These are phyloP conservation scores for Drosophila cognata DNA, from an alignment of 2,888 invertebrate species.

Conservation along the genomic window DNA sequence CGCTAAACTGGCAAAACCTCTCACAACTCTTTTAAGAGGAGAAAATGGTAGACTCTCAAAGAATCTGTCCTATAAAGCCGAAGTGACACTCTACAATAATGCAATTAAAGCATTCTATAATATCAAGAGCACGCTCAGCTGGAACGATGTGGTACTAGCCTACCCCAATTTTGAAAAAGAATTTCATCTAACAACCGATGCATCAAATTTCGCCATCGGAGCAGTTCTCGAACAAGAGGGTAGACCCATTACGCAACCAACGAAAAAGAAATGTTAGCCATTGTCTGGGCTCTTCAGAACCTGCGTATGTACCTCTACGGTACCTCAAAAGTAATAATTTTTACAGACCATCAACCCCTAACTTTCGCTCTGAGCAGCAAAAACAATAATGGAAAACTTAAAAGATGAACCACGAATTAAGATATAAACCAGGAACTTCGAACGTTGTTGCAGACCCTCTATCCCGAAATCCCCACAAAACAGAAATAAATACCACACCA, in stretches of 20 bases:
- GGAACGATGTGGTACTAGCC: conserved; percentile 8
- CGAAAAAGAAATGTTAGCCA: no score
- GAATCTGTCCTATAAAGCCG: conserved; percentile 22
- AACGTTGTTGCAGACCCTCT: conserved; percentile 71
- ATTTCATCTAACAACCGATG: conserved; percentile 24
- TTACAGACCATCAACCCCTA: no score
- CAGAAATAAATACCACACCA: conserved; percentile 14
- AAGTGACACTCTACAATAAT: neutral
- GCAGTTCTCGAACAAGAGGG: conserved; percentile 16
- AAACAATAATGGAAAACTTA: conserved; percentile 26
- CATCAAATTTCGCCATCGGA: conserved; percentile 6
- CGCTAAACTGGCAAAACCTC: conserved; percentile 32
- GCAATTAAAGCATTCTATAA: conserved; percentile 5
- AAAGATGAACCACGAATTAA: conserved; percentile 56
- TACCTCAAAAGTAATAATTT: no score
- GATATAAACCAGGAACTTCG: conserved; percentile 73
- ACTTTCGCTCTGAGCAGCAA: no score
- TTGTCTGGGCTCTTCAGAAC: no score
- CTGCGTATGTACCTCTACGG: no score
- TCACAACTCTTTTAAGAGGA: conserved; percentile 18
- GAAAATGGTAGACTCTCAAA: conserved; percentile 12
- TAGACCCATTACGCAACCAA: conserved; percentile 5
- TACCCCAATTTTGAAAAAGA: conserved; percentile 15
- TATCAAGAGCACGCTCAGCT: conserved; percentile 27
- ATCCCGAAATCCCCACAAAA: conserved; percentile 19